Evolutionary conservation across 2,797 vertebrate genomes (phyloP).

Genomic region (Epinephelus malabaricus): DNA sequence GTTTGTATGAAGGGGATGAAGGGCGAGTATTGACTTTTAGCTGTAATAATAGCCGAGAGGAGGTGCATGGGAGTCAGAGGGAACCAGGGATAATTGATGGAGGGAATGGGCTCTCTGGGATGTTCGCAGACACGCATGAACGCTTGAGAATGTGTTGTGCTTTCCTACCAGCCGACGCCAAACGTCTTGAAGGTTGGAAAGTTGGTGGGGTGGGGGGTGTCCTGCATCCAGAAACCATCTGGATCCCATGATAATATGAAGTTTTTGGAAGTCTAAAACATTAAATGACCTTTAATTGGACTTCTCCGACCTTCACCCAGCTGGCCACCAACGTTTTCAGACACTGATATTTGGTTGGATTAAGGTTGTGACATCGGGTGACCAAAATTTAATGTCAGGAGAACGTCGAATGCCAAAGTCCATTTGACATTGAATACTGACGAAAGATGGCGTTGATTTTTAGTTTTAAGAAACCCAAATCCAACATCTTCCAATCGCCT

Average conservation of each 20-base stretch:
- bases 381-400: too few relatives aligned
- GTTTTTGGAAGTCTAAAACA: background rate
- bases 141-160: background rate
- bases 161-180: background rate
- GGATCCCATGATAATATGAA: background rate
- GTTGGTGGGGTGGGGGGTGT: background rate
- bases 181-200: background rate
- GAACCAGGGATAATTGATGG: background rate
- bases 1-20: background rate
- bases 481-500: too few relatives aligned
- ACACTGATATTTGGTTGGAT: too few relatives aligned
- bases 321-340: too few relatives aligned
- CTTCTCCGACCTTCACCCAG: background rate
- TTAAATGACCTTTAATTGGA: background rate
- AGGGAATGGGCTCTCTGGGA: background rate
- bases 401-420: too few relatives aligned
- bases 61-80: background rate
- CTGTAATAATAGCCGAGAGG: conserved; percentile 6
- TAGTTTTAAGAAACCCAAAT: too few relatives aligned
- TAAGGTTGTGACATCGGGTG: too few relatives aligned
- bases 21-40: background rate
- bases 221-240: background rate
- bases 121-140: background rate
- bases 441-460: too few relatives aligned
- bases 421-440: too few relatives aligned